phyloP scores from a whole-genome alignment of 1,140 invertebrate genomes.

The Wiebesia pumilae region DNA sequence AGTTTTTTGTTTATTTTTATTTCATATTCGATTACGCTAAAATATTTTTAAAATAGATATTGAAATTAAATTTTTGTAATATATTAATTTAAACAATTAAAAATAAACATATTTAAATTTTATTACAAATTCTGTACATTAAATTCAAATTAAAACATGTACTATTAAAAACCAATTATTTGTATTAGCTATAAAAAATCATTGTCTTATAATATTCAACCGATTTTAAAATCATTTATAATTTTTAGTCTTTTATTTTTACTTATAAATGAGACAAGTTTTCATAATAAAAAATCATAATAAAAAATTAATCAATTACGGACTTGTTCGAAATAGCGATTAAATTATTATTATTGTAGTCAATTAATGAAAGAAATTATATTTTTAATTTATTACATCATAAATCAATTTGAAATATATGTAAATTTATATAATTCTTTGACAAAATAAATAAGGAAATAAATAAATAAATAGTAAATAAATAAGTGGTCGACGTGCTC shows the following conservation, averaged over 20 bases:
- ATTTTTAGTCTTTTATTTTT: no score
- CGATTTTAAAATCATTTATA: background rate
- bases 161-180: no score
- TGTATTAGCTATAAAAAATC: no score
- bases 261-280: no score
- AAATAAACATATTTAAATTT: no score
- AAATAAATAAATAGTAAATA: conserved; percentile 37
- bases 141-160: no score
- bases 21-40: background rate
- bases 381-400: background rate
- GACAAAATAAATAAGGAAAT: background rate
- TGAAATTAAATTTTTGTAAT: no score
- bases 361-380: background rate
- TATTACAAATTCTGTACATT: no score
- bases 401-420: background rate
- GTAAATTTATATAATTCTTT: background rate
- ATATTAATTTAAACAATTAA: background rate
- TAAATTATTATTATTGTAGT: background rate
- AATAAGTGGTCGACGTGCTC: conserved; percentile 22
- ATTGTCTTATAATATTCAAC: background rate
- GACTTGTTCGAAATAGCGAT: background rate
- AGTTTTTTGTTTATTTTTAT: background rate
- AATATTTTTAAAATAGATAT: background rate
- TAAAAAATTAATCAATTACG: no score
- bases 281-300: background rate